A percentile compares a stretch with the other conserved stretches of the same genome.
Evolutionary conservation across 2,113 vertebrate species (phyloP).

Genomic region (Hippocampus barbouri): DNA sequence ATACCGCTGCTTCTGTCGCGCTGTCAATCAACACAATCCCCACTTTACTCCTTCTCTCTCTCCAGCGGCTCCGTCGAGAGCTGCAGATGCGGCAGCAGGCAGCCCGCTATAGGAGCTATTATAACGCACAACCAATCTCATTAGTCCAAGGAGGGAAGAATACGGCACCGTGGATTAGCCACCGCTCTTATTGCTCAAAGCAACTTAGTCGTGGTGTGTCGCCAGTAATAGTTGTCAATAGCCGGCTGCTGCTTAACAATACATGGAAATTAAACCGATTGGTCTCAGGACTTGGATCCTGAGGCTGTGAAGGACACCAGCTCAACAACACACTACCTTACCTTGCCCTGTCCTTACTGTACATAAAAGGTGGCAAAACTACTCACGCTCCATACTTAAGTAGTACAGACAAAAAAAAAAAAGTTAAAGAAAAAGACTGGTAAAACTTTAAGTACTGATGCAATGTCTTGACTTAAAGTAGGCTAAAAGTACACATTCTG

Average conservation of each 20-base stretch:
- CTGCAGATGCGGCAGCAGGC: slow-evolving; percentile 50
- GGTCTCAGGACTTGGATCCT: slow-evolving; percentile 44
- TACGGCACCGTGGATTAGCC: slow-evolving; percentile 57
- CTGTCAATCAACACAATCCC: slow-evolving; percentile 68
- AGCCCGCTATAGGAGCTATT: slow-evolving; percentile 62
- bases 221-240: slow-evolving; percentile 66
- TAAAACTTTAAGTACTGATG: neutral
- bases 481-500: too few species aligned
- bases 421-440: too few species aligned
- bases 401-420: neutral
- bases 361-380: slow-evolving; percentile 25
- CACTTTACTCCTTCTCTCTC: slow-evolving; percentile 42
- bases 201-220: slow-evolving; percentile 63
- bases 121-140: slow-evolving; percentile 64
- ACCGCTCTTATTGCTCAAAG: slow-evolving; percentile 58
- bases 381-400: slow-evolving; percentile 15
- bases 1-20: slow-evolving; percentile 59
- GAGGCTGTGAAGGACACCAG: slow-evolving; percentile 30
- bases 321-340: slow-evolving; percentile 31
- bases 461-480: neutral
- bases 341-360: slow-evolving; percentile 14
- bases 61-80: slow-evolving; percentile 49
- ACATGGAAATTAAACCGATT: slow-evolving; percentile 64
- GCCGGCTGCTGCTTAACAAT: slow-evolving; percentile 52
- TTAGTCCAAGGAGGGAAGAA: slow-evolving; percentile 55